Base-by-base conservation (phyloP, 2,797 vertebrate species). In the Neomorphus geoffroyi region DNA sequence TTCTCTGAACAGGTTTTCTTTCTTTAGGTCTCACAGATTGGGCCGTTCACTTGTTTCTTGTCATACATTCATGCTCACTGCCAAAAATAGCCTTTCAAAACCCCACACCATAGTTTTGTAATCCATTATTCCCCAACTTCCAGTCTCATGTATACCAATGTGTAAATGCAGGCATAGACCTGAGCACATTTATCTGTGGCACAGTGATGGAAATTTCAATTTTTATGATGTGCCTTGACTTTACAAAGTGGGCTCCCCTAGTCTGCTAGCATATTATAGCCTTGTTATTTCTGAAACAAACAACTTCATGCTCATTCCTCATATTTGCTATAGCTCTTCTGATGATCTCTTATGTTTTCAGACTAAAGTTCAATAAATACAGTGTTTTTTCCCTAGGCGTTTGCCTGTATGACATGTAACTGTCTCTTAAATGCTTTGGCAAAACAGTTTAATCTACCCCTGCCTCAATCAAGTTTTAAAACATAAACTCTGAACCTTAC, bases 401-500 rank as follows among this genome's bases (percentile, higher is more conserved):
- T 79, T 88, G 41, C n/a, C 61, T 15, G 1, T 35, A 33, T 80
- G 73, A 91, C 11, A 22, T 5, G 9, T 62, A 92, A 46, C 67
- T 77, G 32, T 71, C 80, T 64, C 48, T 71, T 46, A 62, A 94
- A 80, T 19, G 4, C 28, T 37, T 58, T 33, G 16, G 35, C 39
- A 90, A 80, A 90, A 54, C 9, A 62, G 14, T 77, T 66, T 71
- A 71, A 79, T 73, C 46, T 61, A 26, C 8, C 14, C 13, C 16
- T 2, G 30, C 18, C 15, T 22, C 28, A n/a, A 56, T 71, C n/a
- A 72, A 72, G 84, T 61, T 80, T 53, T 65, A 80, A 92, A 94
- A 90, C 32, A 57, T 88, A 81, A 96, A 62, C 54, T 67, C 75
- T 82, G 80, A 93, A 95, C 48, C 43, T 84, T 73, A 43, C 43